phyloP scores from a whole-genome alignment of 2,797 vertebrate species.

The Cygnus olor region DNA sequence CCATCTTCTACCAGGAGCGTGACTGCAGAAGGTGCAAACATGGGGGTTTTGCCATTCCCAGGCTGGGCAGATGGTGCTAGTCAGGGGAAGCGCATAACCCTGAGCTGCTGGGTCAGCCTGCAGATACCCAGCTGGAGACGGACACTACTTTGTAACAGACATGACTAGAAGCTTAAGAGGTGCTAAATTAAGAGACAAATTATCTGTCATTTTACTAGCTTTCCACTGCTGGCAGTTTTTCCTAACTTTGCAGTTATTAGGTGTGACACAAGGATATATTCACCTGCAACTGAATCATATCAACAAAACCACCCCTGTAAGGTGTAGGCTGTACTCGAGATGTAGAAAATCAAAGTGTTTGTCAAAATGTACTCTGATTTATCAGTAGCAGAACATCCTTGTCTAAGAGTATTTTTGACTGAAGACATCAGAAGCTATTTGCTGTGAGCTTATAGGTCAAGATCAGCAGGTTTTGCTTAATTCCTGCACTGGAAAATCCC shows the following conservation, averaged over 20 bases:
- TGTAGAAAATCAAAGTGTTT: background rate
- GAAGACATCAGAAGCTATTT: background rate
- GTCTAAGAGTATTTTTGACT: conserved; percentile 6
- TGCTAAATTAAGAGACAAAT: background rate
- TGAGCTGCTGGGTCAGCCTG: background rate
- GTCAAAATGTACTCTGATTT: conserved; percentile 17
- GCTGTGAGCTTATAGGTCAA: background rate
- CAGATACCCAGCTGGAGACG: background rate
- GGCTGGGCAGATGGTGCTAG: background rate
- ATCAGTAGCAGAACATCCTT: background rate
- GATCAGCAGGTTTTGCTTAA: background rate
- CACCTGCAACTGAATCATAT: background rate
- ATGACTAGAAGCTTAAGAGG: background rate
- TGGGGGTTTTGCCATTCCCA: background rate
- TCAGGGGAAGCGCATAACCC: background rate
- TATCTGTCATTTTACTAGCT: background rate
- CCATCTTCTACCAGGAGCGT: background rate
- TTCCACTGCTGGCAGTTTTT: background rate
- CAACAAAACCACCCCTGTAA: conserved; percentile 1
- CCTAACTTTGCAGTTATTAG: background rate
- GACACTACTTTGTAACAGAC: background rate
- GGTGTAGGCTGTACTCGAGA: conserved; percentile 3
- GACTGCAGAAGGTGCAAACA: background rate
- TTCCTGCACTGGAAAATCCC: background rate
- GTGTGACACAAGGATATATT: background rate